Evolutionary conservation across 2,113 vertebrate species (phyloP).

Genomic region (Bungarus multicinctus): DNA sequence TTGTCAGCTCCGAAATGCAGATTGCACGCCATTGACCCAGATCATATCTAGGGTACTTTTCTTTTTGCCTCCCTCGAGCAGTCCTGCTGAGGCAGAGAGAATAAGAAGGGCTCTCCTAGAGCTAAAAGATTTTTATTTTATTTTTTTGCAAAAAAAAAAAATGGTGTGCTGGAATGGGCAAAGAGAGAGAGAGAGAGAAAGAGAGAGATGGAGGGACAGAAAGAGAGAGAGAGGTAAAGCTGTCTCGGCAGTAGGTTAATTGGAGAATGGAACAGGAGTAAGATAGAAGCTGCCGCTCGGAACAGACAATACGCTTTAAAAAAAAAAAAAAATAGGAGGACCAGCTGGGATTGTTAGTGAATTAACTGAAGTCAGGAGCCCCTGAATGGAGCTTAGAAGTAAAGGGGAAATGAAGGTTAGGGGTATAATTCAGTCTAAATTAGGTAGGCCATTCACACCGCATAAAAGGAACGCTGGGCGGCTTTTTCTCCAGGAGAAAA

Average conservation of each 20-base stretch:
- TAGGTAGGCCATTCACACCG: conserved; percentile 86
- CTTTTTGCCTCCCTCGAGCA: not conserved
- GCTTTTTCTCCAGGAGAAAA: conserved; percentile 81
- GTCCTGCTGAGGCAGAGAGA: not conserved
- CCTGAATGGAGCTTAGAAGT: conserved; percentile 79
- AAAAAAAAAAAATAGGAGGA: conserved; percentile 69
- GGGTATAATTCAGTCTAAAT: conserved; percentile 86
- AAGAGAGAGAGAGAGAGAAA: too few species aligned
- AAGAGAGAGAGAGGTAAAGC: conserved; percentile 64
- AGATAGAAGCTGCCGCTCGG: conserved; percentile 57
- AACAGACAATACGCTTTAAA: conserved; percentile 73
- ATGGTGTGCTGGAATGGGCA: too few species aligned
- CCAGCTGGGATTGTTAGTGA: conserved; percentile 82
- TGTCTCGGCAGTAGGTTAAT: conserved; percentile 79
- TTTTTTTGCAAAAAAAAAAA: too few species aligned
- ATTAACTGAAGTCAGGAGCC: conserved; percentile 89
- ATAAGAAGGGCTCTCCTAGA: conserved; percentile 31
- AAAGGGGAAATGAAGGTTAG: conserved; percentile 85
- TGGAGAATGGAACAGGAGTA: conserved; percentile 69
- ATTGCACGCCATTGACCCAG: not conserved
- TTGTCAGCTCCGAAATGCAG: not conserved
- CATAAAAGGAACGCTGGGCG: conserved; percentile 82
- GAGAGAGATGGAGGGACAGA: conserved; percentile 59
- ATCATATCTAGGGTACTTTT: not conserved
- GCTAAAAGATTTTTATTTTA: not conserved